Evolutionary conservation across 1,140 invertebrate genomes (phyloP), one percentile per base, ranked within the genome.

Genomic region (Agrypnia vestita): DNA sequence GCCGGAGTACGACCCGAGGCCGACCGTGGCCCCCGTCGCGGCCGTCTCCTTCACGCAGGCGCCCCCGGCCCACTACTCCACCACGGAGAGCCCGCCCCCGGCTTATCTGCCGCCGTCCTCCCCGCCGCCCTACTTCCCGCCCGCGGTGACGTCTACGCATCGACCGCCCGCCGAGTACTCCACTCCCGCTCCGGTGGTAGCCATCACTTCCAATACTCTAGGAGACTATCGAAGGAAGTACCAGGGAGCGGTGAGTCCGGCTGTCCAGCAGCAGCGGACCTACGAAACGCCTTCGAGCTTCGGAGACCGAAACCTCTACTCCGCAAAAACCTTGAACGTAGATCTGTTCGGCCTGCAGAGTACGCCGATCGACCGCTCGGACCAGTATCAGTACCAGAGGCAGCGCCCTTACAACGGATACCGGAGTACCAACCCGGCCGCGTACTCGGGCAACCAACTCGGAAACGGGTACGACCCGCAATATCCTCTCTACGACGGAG

Each of bases 401-500:
- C 71, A 69, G 12, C 21, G 49, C 69, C 21, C 61, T 10, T 73
- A 77, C 19, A 73, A 53, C 47, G 62, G 74, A 46, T 81, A 83
- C 17, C 59, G 49, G 17, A 73, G 11, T 12, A 72, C 53, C n/a
- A 78, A 59, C 53, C 84, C 59, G 83, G 86, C 47, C 61, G 78
- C 49, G 10, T 78, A 77, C 49, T 53, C 17, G 13, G 84, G 83
- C 53, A 86, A 85, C 61, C 83, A 85, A 46, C 79, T 91, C 44
- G 91, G 90, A n/a, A 90, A 91, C 84, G 91, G 90, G 4, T 92
- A 91, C 79, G 90, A 91, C 17, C 89, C 89, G 1, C 90, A 92
- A 80, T 91, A 87, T 79, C 90, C 90, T 0, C 85, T 88, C 0
- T 96, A 95, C 83, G 94, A 96, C 85, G 95, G 94, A 0, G 90